Conservation (phyloP, 2,888 invertebrate genomes). For the Tubulanus polymorphus region DNA sequence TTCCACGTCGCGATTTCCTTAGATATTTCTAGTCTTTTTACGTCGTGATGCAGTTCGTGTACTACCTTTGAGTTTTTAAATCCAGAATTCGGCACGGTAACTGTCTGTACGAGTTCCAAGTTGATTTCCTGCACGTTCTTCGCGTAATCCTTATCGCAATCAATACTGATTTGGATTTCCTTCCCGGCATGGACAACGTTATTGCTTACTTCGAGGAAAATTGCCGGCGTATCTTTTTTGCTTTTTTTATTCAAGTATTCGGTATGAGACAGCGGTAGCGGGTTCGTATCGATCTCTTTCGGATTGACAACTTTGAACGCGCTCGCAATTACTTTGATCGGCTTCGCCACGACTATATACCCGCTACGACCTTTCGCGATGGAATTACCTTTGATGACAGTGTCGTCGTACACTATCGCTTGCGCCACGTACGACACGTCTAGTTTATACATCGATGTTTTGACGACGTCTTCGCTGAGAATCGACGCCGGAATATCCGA, state of each 20-base stretch:
- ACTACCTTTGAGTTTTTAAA: neutral
- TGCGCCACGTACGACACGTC: conserved; percentile 35
- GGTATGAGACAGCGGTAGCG: neutral
- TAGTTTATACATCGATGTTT: conserved; percentile 26
- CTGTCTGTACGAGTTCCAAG: conserved; percentile 15
- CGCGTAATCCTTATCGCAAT: neutral
- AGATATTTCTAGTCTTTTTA: neutral
- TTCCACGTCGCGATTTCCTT: neutral
- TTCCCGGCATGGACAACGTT: neutral
- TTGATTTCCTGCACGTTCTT: conserved; percentile 9
- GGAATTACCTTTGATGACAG: conserved; percentile 12
- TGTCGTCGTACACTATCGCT: conserved; percentile 39
- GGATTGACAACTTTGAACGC: neutral
- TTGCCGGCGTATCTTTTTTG: too few species aligned
- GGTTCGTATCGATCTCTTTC: neutral
- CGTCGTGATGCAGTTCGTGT: neutral
- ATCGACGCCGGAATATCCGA: conserved; percentile 32
- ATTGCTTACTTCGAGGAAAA: neutral
- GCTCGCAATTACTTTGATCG: neutral
- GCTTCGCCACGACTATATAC: neutral
- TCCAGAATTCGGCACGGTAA: neutral
- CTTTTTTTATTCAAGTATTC: neutral
- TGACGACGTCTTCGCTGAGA: conserved; percentile 16
- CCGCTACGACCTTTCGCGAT: neutral
- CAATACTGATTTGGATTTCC: neutral